Conservation (phyloP, 1,140 invertebrate species). For the Caenorhabditis elegans region DNA sequence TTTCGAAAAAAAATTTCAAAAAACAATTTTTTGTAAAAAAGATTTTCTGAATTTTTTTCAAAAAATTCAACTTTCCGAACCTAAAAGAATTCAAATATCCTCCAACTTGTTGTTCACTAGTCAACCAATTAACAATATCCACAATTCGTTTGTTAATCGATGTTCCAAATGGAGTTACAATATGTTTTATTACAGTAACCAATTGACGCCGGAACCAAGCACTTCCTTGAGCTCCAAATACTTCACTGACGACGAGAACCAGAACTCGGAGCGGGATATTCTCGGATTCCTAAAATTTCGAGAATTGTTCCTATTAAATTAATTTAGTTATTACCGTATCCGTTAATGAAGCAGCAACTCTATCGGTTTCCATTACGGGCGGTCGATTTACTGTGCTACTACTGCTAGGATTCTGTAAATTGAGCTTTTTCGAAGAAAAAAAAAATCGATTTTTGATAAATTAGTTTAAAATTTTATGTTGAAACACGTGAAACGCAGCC, state of each 20-base stretch:
- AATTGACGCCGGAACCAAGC: constrained; percentile 83
- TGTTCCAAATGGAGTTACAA: constrained; percentile 78
- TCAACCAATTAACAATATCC: constrained; percentile 84
- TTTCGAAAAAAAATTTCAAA: too few relatives aligned
- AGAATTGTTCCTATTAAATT: too few relatives aligned
- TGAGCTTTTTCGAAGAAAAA: too few relatives aligned
- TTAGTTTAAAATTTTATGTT: too few relatives aligned
- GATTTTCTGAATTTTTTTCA: too few relatives aligned
- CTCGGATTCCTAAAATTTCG: constrained; percentile 68
- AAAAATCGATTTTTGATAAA: too few relatives aligned
- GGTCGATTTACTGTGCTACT: not conserved
- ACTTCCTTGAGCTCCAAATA: constrained; percentile 84
- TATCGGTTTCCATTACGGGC: constrained; percentile 49
- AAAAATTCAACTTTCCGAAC: constrained; percentile 71
- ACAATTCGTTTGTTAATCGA: constrained; percentile 85
- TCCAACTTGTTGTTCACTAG: constrained; percentile 84
- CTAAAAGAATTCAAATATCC: constrained; percentile 83
- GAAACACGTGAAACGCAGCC: too few relatives aligned
- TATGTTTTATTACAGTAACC: constrained; percentile 67
- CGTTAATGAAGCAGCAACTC: constrained; percentile 54
- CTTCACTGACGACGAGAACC: constrained; percentile 83
- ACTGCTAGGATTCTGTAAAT: constrained; percentile 25
- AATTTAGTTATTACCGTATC: too few relatives aligned
- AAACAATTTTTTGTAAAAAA: too few relatives aligned
- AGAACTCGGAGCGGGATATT: constrained; percentile 85